Conservation (phyloP, 2,888 invertebrate genomes). For the Drosophila lacicola region DNA sequence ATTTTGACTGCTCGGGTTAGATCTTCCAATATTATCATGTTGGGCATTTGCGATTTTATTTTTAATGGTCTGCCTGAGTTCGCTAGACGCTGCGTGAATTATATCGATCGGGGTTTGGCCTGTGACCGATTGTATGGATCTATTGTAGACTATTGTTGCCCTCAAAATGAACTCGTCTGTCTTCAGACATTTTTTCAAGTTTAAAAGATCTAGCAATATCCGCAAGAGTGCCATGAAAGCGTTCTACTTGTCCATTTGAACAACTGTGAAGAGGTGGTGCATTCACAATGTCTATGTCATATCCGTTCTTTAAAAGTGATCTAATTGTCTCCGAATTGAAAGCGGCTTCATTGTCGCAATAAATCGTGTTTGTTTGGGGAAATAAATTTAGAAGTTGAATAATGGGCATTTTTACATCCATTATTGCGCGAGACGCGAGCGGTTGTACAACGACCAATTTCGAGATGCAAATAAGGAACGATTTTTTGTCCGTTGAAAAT, state of each 20-base stretch:
- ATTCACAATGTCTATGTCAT: constrained; percentile 18
- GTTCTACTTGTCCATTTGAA: constrained; percentile 16
- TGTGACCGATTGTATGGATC: constrained; percentile 1
- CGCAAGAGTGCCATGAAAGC: constrained; percentile 14
- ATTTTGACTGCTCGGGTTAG: neutral
- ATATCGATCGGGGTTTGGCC: neutral
- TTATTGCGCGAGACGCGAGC: too few species aligned
- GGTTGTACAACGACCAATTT: too few species aligned
- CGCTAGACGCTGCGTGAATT: constrained; percentile 1
- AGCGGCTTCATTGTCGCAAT: too few species aligned
- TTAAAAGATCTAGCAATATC: constrained; percentile 8
- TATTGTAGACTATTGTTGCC: neutral
- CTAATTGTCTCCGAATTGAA: neutral
- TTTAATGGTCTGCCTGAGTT: constrained; percentile 6
- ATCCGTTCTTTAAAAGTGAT: constrained; percentile 1
- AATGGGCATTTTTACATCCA: too few species aligned
- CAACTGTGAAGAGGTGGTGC: constrained; percentile 13
- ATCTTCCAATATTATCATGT: neutral
- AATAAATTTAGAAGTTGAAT: too few species aligned
- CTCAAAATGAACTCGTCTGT: neutral
- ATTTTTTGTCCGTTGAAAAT: too few species aligned
- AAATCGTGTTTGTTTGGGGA: too few species aligned
- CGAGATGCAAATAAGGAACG: too few species aligned
- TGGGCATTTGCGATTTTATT: constrained; percentile 10
- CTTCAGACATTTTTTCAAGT: constrained; percentile 5